Evolutionary conservation across 2,888 invertebrate genomes (phyloP), one percentile per base, ranked within the genome.

Genomic region (Ichneumon xanthorius): DNA sequence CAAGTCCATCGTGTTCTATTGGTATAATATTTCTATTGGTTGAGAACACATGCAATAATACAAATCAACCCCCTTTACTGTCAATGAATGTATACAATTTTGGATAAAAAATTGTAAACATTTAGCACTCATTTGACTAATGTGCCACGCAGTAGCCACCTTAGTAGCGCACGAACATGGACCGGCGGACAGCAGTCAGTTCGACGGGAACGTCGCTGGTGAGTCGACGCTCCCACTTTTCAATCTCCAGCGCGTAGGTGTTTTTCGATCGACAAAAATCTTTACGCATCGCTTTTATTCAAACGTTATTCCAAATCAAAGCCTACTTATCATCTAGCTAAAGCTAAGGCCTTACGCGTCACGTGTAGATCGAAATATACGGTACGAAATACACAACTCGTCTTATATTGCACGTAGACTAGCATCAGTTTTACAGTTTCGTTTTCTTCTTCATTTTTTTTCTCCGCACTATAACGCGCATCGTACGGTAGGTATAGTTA

Each of bases 341-440:
- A 86, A 84, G 72, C 85, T 87, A 80, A 85, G 82, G 75, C 87
- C 50, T 75, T 79, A 77, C 83, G 68, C 80, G 26, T 48, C 30
- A 55, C 61, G 80, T 45, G 67, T 80, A 45, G 14, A 55, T 82
- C 55, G 40, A 79, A 67, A 80, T 82, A 61, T 65, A 90, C 86
- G 45, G 89, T 89, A 91, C 84, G 90, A 90, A 89, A 87, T 88
- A 89, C 86, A 90, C 86, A 90, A 89, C 87, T 90, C 88, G 88
- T 87, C 84, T 88, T 83, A 88, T 92, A 92, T 92, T 92, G 92
- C 92, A 92, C 92, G 88, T 89, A 81, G 87, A 90, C 88, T 90
- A 89, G 80, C 88, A 88, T 82, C 67, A 82, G 87, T 87, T 87
- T 88, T 79, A 72, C 85, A 86, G 84, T n/a, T 63, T 63, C 61